Base-by-base conservation (phyloP, 2,888 invertebrate genomes). In the Eupithecia subumbrata region DNA sequence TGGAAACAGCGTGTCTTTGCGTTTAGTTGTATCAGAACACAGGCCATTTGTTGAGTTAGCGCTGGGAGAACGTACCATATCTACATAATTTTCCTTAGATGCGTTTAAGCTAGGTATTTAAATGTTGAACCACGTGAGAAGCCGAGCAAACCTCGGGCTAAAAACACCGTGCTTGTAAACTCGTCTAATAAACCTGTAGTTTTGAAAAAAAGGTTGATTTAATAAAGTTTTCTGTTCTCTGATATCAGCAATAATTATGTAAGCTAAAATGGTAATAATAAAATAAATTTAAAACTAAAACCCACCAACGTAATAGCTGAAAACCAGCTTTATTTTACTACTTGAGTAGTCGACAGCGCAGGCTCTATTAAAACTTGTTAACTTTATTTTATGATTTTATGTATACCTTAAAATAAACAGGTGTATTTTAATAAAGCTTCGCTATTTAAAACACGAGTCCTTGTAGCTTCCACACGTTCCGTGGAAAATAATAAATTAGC, bases 401-500 rank as follows among this genome's bases (percentile, higher is more conserved):
- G 9, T 9, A 9, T 48, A 18, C 48, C 48, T 18, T 52, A 52
- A 3, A 52, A 22, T n/a, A 56, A 22, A 22, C 22, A 11, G 56
- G 22, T 22, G n/a, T 56, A 22, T 56, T 56, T 56, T 25, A 14
- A 56, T 22, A 56, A 37, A 22, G 4, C 52, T 2, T 11, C 4
- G 4, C 52, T 56, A 56, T 52, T 52, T 52, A 52, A 52, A 52
- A n/a, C n/a, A 52, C 8, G 8, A 56, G 52, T 56, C 14, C 60
- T 25, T 60, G 22, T 22, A 22, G 18, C 66, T 67, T 12, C 66
- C 40, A 0, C 11, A 40, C 34, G 40, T 25, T 37, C 22, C 2
- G 22, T 25, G 7, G 43, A 12, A 67, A 67, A 68, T 43, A 43
- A 68, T 68, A 68, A 68, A 68, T 45, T 40, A 14, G 43, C 12